Evolutionary conservation across 2,113 vertebrate genomes (phyloP), one percentile per base, ranked within the genome.

Genomic region (Phodopus roborovskii): DNA sequence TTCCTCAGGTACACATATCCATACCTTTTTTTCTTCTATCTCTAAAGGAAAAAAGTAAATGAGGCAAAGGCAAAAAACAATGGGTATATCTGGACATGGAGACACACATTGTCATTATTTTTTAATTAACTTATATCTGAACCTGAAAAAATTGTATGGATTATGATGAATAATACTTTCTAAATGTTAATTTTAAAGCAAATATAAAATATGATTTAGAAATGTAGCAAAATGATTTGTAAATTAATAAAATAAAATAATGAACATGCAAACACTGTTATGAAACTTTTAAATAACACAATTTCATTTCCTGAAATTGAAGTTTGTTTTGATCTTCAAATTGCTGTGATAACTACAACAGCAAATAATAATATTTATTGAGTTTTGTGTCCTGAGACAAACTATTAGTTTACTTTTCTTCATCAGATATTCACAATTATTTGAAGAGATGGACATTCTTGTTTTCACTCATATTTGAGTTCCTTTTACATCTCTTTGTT

Each of bases 381-480:
- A 95, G 8, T 7, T 85, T 12, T 16, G 45, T 5, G 3, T 48
- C 48, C 22, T 81, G 13, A 13, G 9, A 64, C 64, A 26, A 73
- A 48, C 13, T 81, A 8, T 93, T 87, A 90, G 8, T 48, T 5
- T 5, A 17, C 10, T 50, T 78, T 88, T 78, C 60, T 11, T 91
- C 83, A 75, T 60, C 73, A 71, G 78, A 62, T 58, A 28, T 92
- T 79, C 73, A 8, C 16, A 66, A 39, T 4, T 19, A 78, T 39
- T 16, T 26, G 42, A 30, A 90, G 24, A 88, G 26, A 8, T 86
- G 50, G 8, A 7, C 36, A 20, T 26, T 16, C 5, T 53, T 77
- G 39, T 30, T 91, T 95, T 60, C 17, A 81, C 28, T 97, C n/a
- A 53, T 17, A 78, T 60, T 88, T 77, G 50, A 48, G 73, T 60